These are phyloP conservation scores for Argentina silus DNA, from an alignment of 2,797 vertebrate genomes.

Conservation along the genomic window DNA sequence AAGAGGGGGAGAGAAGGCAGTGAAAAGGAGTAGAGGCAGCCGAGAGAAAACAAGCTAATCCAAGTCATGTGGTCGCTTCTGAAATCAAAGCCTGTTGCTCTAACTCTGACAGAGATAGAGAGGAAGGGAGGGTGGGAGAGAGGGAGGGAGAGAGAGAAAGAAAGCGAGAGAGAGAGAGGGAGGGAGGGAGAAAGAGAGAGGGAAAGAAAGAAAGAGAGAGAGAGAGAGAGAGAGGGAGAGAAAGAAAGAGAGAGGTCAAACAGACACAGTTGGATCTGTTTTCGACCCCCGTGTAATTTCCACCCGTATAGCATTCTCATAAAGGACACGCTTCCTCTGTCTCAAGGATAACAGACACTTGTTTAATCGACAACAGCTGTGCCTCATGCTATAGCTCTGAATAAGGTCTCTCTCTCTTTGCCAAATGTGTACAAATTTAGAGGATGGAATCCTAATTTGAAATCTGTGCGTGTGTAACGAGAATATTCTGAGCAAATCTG, in stretches of 20 bases:
- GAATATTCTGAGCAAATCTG: too few relatives aligned
- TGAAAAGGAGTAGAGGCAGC: neutral
- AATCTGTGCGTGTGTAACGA: neutral
- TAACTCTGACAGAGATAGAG: conserved; percentile 19
- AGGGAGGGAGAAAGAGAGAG: too few relatives aligned
- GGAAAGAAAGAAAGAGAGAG: too few relatives aligned
- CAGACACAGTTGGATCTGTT: neutral
- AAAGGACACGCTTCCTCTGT: neutral
- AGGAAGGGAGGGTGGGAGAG: neutral
- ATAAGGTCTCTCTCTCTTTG: neutral
- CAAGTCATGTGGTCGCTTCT: conserved; percentile 55
- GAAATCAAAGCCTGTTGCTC: conserved; percentile 8
- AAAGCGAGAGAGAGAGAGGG: neutral
- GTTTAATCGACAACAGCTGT: conserved; percentile 31
- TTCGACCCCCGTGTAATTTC: neutral
- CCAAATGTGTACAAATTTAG: neutral
- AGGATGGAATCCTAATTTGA: neutral
- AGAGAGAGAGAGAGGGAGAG: neutral
- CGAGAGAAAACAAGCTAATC: conserved; percentile 51
- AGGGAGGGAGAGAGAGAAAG: neutral
- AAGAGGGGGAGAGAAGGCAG: too few relatives aligned
- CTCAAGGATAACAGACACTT: neutral
- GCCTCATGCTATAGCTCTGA: neutral
- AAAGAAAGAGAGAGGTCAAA: neutral
- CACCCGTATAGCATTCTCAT: neutral